A percentile compares a stretch with the other conserved stretches of the same genome.
phyloP scores from a whole-genome alignment of 2,113 vertebrate genomes.

The Arizona elegans region DNA sequence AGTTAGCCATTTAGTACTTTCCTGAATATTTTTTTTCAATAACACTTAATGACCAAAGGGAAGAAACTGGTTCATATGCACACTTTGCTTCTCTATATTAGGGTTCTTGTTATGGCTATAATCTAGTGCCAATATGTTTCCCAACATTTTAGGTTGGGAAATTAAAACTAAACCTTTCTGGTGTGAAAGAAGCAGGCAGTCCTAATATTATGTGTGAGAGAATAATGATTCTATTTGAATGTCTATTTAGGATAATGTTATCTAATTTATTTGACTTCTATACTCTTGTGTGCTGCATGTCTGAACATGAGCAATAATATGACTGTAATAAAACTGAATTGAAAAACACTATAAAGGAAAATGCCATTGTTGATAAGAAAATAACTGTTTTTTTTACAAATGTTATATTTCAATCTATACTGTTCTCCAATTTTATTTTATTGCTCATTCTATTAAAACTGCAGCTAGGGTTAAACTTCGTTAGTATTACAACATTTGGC shows the following conservation, averaged over 20 bases:
- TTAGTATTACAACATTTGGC: background rate
- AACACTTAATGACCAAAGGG: background rate
- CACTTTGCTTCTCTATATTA: background rate
- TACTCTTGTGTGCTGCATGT: background rate
- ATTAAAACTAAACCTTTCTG: slow-evolving; percentile 20
- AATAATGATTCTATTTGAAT: background rate
- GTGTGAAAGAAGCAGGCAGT: background rate
- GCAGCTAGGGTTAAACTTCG: background rate
- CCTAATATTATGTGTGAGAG: background rate
- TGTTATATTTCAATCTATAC: background rate
- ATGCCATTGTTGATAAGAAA: slow-evolving; percentile 8
- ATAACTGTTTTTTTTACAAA: slow-evolving; percentile 1
- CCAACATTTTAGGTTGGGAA: slow-evolving; percentile 30
- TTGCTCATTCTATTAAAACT: background rate
- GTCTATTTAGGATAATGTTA: background rate
- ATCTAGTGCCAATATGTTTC: background rate
- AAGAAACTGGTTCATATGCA: background rate
- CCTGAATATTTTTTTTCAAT: background rate
- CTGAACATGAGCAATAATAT: background rate
- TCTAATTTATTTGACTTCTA: background rate
- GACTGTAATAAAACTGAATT: background rate
- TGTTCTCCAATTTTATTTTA: background rate
- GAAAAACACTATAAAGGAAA: background rate
- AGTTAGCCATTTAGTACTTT: background rate
- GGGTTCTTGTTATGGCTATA: background rate